Conservation (phyloP, 2,113 vertebrate species). For the Carassius auratus region DNA sequence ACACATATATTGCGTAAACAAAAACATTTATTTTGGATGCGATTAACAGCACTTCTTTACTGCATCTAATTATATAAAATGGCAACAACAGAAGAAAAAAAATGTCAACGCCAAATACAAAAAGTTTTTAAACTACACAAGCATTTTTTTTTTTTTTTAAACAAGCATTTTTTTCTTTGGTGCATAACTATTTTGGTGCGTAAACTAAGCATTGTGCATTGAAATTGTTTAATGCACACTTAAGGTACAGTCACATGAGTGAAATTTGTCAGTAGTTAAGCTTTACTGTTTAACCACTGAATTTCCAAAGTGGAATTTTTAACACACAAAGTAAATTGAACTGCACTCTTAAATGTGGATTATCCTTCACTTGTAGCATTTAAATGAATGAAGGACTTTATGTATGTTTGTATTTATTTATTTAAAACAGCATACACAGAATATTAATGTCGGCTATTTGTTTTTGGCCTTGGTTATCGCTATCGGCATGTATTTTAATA, state of each 20-base stretch:
- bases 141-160: too few relatives aligned
- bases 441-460: neutral
- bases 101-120: too few relatives aligned
- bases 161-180: neutral
- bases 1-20: too few relatives aligned
- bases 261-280: neutral
- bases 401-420: neutral
- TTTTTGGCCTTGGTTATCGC: neutral
- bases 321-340: neutral
- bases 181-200: neutral
- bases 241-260: neutral
- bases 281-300: neutral
- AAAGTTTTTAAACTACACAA: too few relatives aligned
- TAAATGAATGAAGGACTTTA: neutral
- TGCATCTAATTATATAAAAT: too few relatives aligned
- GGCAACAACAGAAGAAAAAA: too few relatives aligned
- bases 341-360: neutral
- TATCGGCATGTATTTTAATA: neutral
- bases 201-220: neutral
- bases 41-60: neutral
- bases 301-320: neutral
- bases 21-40: too few relatives aligned
- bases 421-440: neutral
- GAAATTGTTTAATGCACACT: neutral
- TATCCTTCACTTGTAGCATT: neutral